phyloP scores from a whole-genome alignment of 2,888 invertebrate species.

The Amiota minor region DNA sequence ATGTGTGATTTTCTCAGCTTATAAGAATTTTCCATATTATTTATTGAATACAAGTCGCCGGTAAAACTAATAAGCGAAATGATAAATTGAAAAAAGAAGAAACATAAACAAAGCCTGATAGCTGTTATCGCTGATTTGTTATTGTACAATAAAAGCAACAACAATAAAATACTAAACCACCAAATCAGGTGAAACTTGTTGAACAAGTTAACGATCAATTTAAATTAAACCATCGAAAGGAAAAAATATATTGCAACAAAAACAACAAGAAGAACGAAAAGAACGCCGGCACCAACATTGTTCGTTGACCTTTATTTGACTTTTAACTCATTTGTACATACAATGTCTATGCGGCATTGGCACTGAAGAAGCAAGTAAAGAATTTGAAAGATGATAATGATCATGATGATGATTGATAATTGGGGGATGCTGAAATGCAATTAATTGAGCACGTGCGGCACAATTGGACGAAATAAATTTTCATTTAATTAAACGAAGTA shows the following conservation, averaged over 20 bases:
- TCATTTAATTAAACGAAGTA: neutral
- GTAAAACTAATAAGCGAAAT: too few relatives aligned
- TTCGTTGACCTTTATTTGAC: slow-evolving; percentile 73
- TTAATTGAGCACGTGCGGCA: slow-evolving; percentile 41
- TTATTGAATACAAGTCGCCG: too few relatives aligned
- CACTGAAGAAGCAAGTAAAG: slow-evolving; percentile 15
- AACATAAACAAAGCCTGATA: slow-evolving; percentile 23
- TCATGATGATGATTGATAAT: neutral
- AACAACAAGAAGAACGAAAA: neutral
- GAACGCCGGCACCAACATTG: slow-evolving; percentile 57
- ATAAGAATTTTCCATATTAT: too few relatives aligned
- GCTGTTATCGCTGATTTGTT: neutral
- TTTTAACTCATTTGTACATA: slow-evolving; percentile 57
- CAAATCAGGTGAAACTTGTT: neutral
- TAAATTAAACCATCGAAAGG: neutral
- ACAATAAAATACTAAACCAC: neutral
- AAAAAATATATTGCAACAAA: neutral
- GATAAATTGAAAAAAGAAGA: neutral
- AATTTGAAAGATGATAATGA: neutral
- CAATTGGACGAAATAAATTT: neutral
- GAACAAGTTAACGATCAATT: neutral
- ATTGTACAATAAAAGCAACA: neutral
- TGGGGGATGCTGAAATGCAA: too few relatives aligned
- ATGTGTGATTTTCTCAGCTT: neutral
- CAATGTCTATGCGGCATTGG: slow-evolving; percentile 34